phyloP scores from a whole-genome alignment of 1,140 invertebrate genomes.

The Ylistrum balloti region DNA sequence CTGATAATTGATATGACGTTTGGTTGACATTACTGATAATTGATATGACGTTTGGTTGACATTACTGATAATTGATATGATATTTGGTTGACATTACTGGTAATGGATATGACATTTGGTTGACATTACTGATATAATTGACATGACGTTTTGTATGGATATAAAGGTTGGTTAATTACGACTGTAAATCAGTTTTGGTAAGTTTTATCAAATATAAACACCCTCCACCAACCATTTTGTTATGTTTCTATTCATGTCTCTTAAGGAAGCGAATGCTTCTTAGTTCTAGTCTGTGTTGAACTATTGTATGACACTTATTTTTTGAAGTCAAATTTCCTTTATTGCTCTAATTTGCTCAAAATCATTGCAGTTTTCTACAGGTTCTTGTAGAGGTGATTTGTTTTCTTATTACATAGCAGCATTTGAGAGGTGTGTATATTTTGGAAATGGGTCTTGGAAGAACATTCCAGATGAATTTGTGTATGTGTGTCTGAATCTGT shows the following conservation, averaged over 20 bases:
- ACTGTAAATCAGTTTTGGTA: no score
- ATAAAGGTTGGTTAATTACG: no score
- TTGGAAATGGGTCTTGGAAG: not conserved
- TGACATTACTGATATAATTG: no score
- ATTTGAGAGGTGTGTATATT: not conserved
- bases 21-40: no score
- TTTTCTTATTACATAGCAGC: not conserved
- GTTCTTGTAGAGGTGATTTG: not conserved
- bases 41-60: no score
- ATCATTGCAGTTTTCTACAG: not conserved
- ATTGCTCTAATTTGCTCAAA: constrained; percentile 17
- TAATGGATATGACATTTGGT: no score
- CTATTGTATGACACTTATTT: not conserved
- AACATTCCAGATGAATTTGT: not conserved
- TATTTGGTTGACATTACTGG: no score
- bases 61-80: no score
- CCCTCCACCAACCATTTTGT: not conserved
- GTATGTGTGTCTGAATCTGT: not conserved
- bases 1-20: no score
- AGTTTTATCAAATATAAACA: no score
- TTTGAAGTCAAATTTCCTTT: not conserved
- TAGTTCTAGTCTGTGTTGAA: not conserved
- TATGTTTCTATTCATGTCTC: not conserved
- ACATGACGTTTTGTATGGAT: no score
- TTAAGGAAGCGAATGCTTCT: not conserved